phyloP scores from a whole-genome alignment of 2,113 vertebrate genomes.

The Pterophyllum scalare region DNA sequence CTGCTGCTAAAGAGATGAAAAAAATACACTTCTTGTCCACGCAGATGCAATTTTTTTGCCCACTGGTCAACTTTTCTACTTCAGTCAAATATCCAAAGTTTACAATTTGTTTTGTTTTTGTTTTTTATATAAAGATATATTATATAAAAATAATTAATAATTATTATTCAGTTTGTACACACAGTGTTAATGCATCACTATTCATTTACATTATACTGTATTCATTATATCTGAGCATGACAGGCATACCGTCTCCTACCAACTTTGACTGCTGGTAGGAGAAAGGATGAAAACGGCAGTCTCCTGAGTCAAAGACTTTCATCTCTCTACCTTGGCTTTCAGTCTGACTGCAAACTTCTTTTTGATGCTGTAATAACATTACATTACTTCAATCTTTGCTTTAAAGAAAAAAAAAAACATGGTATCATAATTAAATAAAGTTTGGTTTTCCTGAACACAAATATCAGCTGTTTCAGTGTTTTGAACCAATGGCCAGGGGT shows the following conservation, averaged over 20 bases:
- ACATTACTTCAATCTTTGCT: neutral
- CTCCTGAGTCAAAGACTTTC: neutral
- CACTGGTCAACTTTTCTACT: neutral
- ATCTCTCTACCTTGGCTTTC: neutral
- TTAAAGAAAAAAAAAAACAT: neutral
- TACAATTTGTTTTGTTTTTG: neutral
- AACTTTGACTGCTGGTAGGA: neutral
- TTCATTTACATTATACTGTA: neutral
- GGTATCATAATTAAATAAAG: neutral
- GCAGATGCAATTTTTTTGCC: neutral
- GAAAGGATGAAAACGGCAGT: neutral
- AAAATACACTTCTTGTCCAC: neutral
- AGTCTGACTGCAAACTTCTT: neutral
- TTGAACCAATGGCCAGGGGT: neutral
- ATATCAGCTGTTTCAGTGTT: neutral
- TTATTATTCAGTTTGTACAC: neutral
- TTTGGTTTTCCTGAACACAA: neutral
- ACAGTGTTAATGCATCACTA: neutral
- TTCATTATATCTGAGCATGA: neutral
- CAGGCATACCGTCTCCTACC: neutral
- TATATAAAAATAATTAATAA: no score
- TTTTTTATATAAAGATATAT: no score
- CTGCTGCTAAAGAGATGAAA: neutral
- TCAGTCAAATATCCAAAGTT: neutral
- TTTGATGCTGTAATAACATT: neutral